Base-by-base conservation (phyloP, 2,797 vertebrate genomes). In the Intellagama lesueurii region DNA sequence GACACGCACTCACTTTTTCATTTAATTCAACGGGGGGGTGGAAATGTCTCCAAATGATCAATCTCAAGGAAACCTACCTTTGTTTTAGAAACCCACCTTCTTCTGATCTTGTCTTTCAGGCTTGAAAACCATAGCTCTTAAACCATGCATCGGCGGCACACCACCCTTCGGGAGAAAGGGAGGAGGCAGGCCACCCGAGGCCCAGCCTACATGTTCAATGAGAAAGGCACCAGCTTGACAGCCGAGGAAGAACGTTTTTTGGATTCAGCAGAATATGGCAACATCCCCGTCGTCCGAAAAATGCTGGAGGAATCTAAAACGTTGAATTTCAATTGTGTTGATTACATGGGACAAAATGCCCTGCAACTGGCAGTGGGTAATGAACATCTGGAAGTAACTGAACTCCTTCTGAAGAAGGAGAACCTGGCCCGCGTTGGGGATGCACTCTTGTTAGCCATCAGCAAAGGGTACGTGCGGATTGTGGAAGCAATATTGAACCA, bases 271-370 rank as follows among this genome's bases (percentile, higher is more conserved):
- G 99, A 99, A 87, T 99, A 99, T 86, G 99, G 99, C 91, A 99
- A 99, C 96, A 99, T 99, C 83, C 99, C 99, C 0, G 99, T 99
- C 5, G 99, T 99, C 56, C 98, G 99, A 70, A 99, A 99, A 95
- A 99, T 99, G 99, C 95, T 99, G 93, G 99, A 99, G 88, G 99
- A 99, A 88, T 99, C 98, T 95, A 98, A 98, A 96, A 99, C 99
- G 0, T 97, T 99, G 81, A 99, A 99, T 95, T 98, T 98, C 91
- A 99, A 99, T 85, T 99, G 98, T 0, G 99, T 99, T 5, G 99
- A 99, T 96, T 99, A 99, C 94, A 99, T 99, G 99, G 99, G 99
- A 87, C 99, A 99, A 94, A 99, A 99, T 0, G 97, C 99, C 1
- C 94, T 99, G 93, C 99, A 99, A 96, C 90, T 99, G 85, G 98